Base-by-base conservation (phyloP, 1,140 invertebrate species). In the Cydia strobilella region DNA sequence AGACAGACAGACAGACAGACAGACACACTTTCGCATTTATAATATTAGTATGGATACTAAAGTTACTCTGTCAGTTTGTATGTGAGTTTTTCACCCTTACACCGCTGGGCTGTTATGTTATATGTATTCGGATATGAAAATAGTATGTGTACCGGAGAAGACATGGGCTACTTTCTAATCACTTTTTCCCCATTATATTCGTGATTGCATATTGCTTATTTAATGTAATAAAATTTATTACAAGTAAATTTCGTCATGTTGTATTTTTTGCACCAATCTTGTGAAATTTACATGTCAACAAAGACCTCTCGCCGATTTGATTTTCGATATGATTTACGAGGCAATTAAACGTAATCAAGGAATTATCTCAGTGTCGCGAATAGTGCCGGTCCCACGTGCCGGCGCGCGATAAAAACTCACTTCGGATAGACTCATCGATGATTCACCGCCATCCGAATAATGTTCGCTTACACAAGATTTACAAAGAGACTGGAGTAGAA, bases 371-470 rank as follows among this genome's bases (percentile, higher is more conserved):
- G n/a, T 35, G 65, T 69, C 65, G 65, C 65, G 65, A 69, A 69
- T 69, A 69, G 63, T 35, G 23, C 62, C 18, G 65, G 25, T 2
- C 35, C 65, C 65, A 35, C 73, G 73, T 62, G 71, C 71, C 35
- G n/a, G 35, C 35, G 82, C 51, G 82, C 89, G 87, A 90, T 92
- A 90, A 92, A 90, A 90, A 90, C 79, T 90, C 81, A 84, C 82
- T 85, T 86, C 86, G 83, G 85, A 88, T 92, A 90, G 88, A 92
- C 88, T 92, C 90, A 91, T 90, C 90, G 89, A 88, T 92, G 90
- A 92, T 80, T 92, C 90, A 92, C 80, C 86, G 75, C 84, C 83
- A 84, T 86, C 80, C 87, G 84, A 90, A 89, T 88, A 90, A 89
- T 88, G 82, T 84, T 82, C 86, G 90, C 85, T 90, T 91, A 81